Percentiles rank a stretch among this genome's conserved stretches.
phyloP scores from a whole-genome alignment of 2,888 invertebrate genomes.

The Rhingia rostrata region DNA sequence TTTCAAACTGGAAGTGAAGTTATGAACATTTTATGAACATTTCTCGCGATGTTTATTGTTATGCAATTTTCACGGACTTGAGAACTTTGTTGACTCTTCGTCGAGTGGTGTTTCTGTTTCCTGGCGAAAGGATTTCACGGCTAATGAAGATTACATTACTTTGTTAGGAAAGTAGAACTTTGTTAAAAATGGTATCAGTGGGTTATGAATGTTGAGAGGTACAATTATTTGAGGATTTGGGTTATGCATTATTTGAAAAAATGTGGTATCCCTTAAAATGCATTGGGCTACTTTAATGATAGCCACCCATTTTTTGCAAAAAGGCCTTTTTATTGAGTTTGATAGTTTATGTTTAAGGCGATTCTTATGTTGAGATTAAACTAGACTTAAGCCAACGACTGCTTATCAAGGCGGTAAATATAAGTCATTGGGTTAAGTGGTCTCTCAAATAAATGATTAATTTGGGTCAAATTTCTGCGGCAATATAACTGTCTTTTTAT shows the following conservation, averaged over 20 bases:
- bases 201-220: constrained; percentile 1
- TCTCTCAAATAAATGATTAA: too few relatives aligned
- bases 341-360: too few relatives aligned
- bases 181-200: not conserved
- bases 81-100: constrained; percentile 58
- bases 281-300: not conserved
- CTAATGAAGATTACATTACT: constrained; percentile 47
- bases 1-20: constrained; percentile 49
- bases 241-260: constrained; percentile 4
- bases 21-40: constrained; percentile 48
- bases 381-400: too few relatives aligned
- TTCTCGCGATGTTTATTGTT: constrained; percentile 63
- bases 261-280: not conserved
- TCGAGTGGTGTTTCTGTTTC: constrained; percentile 40
- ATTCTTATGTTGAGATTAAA: too few relatives aligned
- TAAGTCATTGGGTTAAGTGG: too few relatives aligned
- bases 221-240: not conserved
- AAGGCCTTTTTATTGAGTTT: too few relatives aligned
- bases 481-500: too few relatives aligned
- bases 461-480: too few relatives aligned
- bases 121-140: constrained; percentile 23
- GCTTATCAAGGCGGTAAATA: too few relatives aligned
- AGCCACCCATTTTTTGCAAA: not conserved
- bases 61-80: constrained; percentile 60
- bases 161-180: constrained; percentile 5